These are phyloP conservation scores for Masticophis lateralis DNA, from an alignment of 2,797 vertebrate species.

Conservation along the genomic window DNA sequence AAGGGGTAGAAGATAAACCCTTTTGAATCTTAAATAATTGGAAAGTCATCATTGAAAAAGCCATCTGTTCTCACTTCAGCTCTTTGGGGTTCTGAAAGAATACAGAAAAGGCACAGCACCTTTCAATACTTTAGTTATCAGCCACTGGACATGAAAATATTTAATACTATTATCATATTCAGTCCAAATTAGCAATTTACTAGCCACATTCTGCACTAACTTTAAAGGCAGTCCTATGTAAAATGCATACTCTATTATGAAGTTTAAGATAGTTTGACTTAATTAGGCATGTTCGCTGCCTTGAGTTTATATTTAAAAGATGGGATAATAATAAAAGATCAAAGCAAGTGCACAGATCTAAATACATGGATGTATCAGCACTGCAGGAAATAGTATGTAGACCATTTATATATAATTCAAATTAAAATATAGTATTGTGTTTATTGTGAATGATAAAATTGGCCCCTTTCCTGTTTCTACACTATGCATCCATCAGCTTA, in stretches of 20 bases:
- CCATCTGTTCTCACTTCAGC: not conserved
- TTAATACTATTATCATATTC: not conserved
- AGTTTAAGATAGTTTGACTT: not conserved
- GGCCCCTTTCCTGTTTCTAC: slow-evolving; percentile 29
- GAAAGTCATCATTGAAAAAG: not conserved
- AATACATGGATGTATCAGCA: not conserved
- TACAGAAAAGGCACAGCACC: not conserved
- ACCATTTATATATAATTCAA: not conserved
- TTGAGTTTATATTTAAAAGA: not conserved
- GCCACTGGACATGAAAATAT: not conserved
- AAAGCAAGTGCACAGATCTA: not conserved
- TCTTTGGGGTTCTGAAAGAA: not conserved
- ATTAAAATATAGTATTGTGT: not conserved
- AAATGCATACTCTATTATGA: not conserved
- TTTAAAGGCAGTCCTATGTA: not conserved
- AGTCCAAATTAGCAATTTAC: not conserved
- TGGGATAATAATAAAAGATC: not conserved
- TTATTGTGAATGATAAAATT: slow-evolving; percentile 4
- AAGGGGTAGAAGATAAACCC: not conserved
- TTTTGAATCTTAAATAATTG: not conserved
- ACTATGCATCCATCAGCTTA: not conserved
- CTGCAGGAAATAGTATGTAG: not conserved
- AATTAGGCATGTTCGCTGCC: not conserved
- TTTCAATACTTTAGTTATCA: not conserved
- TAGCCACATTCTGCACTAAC: not conserved